Evolutionary conservation across 2,888 invertebrate genomes (phyloP).

Genomic region (Pristionchus maxplancki): DNA sequence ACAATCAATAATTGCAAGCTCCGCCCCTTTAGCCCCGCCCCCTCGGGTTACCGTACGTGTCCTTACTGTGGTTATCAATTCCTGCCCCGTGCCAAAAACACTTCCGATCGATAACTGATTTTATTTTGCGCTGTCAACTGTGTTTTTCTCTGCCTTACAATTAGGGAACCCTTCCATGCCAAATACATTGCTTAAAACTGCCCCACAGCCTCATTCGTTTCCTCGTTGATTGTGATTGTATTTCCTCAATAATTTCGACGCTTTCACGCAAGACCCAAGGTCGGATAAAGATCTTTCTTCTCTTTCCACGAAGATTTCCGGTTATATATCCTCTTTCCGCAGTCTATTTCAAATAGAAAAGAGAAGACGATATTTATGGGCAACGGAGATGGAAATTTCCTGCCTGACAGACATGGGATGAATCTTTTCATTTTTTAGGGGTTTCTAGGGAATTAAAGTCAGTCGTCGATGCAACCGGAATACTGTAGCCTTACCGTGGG

Average conservation of each 20-base stretch:
- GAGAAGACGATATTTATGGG: background rate
- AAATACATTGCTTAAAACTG: conserved; percentile 11
- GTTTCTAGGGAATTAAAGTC: background rate
- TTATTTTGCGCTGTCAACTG: background rate
- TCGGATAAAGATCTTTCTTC: conserved; percentile 26
- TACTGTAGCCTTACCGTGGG: conserved; percentile 69
- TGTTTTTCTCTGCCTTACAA: background rate
- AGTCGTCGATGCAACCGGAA: background rate
- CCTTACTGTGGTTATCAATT: conserved; percentile 38
- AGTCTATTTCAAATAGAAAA: background rate
- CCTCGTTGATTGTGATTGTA: conserved; percentile 38
- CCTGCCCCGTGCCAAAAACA: conserved; percentile 14
- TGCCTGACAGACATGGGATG: background rate
- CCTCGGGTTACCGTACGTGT: conserved; percentile 1
- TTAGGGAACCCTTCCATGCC: conserved; percentile 13
- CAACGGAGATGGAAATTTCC: background rate
- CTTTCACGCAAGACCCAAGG: background rate
- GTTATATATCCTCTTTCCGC: background rate
- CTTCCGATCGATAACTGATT: background rate
- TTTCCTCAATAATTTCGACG: background rate
- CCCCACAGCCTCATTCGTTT: conserved; percentile 51
- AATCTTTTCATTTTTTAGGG: background rate
- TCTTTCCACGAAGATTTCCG: background rate
- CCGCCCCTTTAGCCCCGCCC: conserved; percentile 44
- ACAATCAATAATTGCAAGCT: conserved; percentile 46